Percentiles rank a stretch among this genome's conserved stretches.
Evolutionary conservation across 2,113 vertebrate genomes (phyloP).

Genomic region (Oostethus manadensis): DNA sequence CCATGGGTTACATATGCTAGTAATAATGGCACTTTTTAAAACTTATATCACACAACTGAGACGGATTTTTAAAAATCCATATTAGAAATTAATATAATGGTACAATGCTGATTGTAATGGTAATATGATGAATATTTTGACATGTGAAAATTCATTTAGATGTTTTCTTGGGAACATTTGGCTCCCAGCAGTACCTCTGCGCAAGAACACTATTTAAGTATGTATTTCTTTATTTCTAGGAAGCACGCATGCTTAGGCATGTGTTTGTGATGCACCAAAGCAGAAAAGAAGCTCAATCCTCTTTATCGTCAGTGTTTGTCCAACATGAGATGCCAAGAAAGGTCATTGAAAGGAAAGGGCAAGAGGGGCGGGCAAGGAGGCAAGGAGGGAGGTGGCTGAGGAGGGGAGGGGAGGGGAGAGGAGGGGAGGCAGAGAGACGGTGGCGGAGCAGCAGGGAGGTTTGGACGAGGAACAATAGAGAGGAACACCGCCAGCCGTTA

Average conservation of each 20-base stretch:
- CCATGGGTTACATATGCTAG: too few relatives aligned
- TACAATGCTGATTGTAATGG: background rate
- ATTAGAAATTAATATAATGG: too few relatives aligned
- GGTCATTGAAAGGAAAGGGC: slow-evolving; percentile 12
- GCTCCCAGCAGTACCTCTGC: background rate
- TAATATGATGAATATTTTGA: too few relatives aligned
- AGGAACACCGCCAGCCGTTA: slow-evolving; percentile 48
- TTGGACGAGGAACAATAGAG: slow-evolving; percentile 68
- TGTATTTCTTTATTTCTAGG: too few relatives aligned
- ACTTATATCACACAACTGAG: too few relatives aligned
- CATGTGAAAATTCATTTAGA: background rate
- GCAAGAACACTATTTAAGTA: background rate
- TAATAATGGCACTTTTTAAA: too few relatives aligned
- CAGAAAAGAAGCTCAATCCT: background rate
- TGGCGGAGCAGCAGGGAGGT: slow-evolving; percentile 53
- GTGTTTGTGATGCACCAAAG: too few relatives aligned
- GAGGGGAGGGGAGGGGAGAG: slow-evolving; percentile 10
- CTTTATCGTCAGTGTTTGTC: background rate
- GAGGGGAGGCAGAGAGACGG: slow-evolving; percentile 51
- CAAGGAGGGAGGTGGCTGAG: background rate
- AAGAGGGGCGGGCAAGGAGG: background rate
- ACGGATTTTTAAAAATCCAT: too few relatives aligned
- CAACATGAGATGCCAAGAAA: slow-evolving; percentile 17
- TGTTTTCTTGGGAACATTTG: background rate
- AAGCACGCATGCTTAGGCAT: too few relatives aligned